Percentiles rank a stretch among this genome's conserved stretches.
phyloP scores from a whole-genome alignment of 2,797 vertebrate species.

The Tinamus major region DNA sequence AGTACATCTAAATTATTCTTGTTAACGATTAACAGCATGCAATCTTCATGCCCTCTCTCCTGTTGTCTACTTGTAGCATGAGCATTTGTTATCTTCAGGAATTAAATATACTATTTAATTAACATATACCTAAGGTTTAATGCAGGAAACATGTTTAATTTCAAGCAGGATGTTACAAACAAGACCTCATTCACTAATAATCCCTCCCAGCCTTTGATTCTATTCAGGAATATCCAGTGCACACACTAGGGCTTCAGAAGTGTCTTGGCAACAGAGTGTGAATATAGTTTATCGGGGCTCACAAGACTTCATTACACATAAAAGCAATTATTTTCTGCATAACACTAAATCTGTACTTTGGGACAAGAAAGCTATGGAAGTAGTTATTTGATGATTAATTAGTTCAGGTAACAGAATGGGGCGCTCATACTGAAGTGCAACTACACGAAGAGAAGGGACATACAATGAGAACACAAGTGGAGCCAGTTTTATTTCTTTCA shows the following conservation, averaged over 20 bases:
- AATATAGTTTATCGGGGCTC: not conserved
- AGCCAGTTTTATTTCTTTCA: not conserved
- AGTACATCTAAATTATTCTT: not conserved
- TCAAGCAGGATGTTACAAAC: not conserved
- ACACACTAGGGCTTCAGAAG: not conserved
- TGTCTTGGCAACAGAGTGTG: not conserved
- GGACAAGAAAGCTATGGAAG: slow-evolving; percentile 42
- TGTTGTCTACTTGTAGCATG: not conserved
- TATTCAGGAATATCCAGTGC: accelerated
- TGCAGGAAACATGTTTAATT: not conserved
- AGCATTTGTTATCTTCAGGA: not conserved
- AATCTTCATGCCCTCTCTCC: not conserved
- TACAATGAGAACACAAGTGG: not conserved
- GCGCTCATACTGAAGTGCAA: slow-evolving; percentile 22
- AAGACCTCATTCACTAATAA: not conserved
- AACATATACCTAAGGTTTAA: not conserved
- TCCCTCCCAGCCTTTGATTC: not conserved
- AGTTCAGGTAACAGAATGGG: not conserved
- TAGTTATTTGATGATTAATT: slow-evolving; percentile 50
- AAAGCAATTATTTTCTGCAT: slow-evolving; percentile 55
- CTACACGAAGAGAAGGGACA: not conserved
- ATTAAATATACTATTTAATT: not conserved
- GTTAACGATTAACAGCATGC: not conserved
- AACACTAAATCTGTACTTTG: slow-evolving; percentile 45
- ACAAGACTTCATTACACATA: not conserved